phyloP scores from a whole-genome alignment of 1,140 invertebrate genomes.

The Acyrthosiphon pisum region DNA sequence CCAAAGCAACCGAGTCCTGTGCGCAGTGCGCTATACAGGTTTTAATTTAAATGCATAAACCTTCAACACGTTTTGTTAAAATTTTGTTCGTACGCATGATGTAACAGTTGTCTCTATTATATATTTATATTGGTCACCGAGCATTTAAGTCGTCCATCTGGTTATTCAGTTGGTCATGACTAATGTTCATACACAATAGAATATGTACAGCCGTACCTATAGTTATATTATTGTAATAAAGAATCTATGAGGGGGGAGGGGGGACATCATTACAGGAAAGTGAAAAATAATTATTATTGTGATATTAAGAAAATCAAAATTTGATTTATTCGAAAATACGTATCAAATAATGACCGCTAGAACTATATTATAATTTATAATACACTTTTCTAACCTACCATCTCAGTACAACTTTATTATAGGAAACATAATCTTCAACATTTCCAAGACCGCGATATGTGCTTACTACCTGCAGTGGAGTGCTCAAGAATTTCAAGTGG shows the following conservation, averaged over 20 bases:
- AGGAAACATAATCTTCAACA: no score
- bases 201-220: neutral
- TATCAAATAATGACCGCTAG: no score
- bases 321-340: no score
- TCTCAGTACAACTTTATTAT: no score
- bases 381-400: no score
- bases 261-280: no score
- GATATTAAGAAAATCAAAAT: no score
- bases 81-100: neutral
- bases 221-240: neutral
- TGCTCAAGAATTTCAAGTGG: no score
- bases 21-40: neutral
- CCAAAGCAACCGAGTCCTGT: neutral
- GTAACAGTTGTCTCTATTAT: neutral
- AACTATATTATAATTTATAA: no score
- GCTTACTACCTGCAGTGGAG: no score
- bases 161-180: neutral
- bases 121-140: neutral
- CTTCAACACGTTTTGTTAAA: neutral
- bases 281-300: no score
- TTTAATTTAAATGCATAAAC: neutral
- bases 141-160: neutral
- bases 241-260: neutral
- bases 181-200: neutral
- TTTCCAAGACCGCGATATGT: no score